Percentiles rank a stretch among this genome's conserved stretches.
phyloP scores from a whole-genome alignment of 2,888 invertebrate genomes.

The Pecten maximus region DNA sequence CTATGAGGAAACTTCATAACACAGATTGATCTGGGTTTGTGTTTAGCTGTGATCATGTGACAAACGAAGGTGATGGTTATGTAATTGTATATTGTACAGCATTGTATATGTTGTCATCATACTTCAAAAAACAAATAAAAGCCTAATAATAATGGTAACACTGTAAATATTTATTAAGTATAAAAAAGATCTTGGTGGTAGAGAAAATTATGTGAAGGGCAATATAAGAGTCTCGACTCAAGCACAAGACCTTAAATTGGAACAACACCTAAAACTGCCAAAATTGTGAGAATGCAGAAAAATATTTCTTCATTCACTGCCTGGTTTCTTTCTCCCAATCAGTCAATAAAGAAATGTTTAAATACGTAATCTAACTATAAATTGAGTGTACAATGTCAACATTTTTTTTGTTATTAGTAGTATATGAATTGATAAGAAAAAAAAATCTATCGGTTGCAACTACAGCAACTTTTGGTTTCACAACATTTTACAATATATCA shows the following conservation, averaged over 20 bases:
- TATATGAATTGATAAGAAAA: slow-evolving; percentile 41
- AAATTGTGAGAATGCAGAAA: slow-evolving; percentile 45
- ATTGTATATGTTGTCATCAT: not conserved
- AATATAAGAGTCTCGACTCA: slow-evolving; percentile 53
- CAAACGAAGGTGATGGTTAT: no score
- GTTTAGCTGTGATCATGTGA: no score
- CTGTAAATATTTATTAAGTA: slow-evolving; percentile 59
- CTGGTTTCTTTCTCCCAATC: not conserved
- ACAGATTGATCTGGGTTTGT: no score
- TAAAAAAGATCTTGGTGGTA: slow-evolving; percentile 57
- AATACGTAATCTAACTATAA: slow-evolving; percentile 25
- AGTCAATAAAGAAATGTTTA: slow-evolving; percentile 28
- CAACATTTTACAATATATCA: slow-evolving; percentile 47
- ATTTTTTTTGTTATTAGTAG: slow-evolving; percentile 28
- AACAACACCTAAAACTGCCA: slow-evolving; percentile 58
- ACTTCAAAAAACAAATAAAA: not conserved
- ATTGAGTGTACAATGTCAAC: slow-evolving; percentile 35
- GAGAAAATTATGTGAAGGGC: slow-evolving; percentile 56
- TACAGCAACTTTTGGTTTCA: slow-evolving; percentile 46
- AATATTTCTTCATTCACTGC: slow-evolving; percentile 35
- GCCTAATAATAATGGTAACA: slow-evolving; percentile 14
- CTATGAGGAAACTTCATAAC: no score
- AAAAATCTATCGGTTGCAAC: slow-evolving; percentile 39
- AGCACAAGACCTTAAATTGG: slow-evolving; percentile 52
- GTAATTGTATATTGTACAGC: no score